Evolutionary conservation across 2,113 vertebrate genomes (phyloP), one percentile per base, ranked within the genome.

Genomic region (Aplodontia rufa): DNA sequence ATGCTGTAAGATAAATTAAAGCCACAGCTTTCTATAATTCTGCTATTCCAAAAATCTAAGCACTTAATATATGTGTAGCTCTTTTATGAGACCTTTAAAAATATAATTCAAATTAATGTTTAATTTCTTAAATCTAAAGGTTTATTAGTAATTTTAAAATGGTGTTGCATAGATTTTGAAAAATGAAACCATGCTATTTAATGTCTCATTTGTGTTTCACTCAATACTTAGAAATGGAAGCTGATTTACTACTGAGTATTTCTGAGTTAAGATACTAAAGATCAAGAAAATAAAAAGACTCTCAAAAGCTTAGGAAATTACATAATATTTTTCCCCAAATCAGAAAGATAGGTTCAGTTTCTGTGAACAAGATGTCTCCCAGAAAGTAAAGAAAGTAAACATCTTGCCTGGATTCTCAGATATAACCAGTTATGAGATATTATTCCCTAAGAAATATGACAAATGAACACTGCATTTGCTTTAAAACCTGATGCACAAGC

Each of bases 141-240:
- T 72, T 60, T 76, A n/a, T 30, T 60, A n/a, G 30, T 55, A 75
- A 72, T n/a, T 10, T 86, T 92, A 45, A 85, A 55, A n/a, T 64
- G 78, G 69, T 17, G 7, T 40, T 66, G 32, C 22, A 37, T 40
- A 51, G 42, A 66, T 84, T 92, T 93, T 68, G 19, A 87, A 80
- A 91, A 93, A 96, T 68, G 20, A 35, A 83, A 14, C 22, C 22
- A 58, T 55, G 35, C 35, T 76, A 81, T 90, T 85, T 66, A 93
- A 89, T 78, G 47, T 84, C 30, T 91, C 66, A 76, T 93, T 91
- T 45, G 53, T 71, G 22, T 87, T 91, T 97, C 45, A 93, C 9
- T 40, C 51, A 92, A 30, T 69, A 71, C 81, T 80, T 76, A 64
- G 45, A 95, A 89, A 75, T n/a, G 35, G 14, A 88, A n/a, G 68